Evolutionary conservation across 2,113 vertebrate genomes (phyloP).

Genomic region (Oncorhynchus gorbuscha): DNA sequence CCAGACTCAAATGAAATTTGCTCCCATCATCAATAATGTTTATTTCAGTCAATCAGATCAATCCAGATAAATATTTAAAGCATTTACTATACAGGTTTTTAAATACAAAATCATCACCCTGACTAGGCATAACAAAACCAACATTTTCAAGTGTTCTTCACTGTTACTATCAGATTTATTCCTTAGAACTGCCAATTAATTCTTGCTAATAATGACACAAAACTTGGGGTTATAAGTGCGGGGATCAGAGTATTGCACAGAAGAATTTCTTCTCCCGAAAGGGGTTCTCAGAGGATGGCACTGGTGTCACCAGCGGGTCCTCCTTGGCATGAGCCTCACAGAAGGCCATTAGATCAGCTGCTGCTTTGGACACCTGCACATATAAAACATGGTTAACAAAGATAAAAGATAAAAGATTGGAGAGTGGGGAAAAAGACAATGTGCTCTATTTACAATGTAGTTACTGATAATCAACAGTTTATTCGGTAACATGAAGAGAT

Average conservation of each 20-base stretch:
- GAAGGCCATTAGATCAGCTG: slow-evolving; percentile 83
- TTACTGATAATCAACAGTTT: too few species aligned
- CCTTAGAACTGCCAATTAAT: too few species aligned
- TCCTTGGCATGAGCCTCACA: slow-evolving; percentile 84
- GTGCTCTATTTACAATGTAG: too few species aligned
- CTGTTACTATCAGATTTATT: too few species aligned
- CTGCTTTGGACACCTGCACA: slow-evolving; percentile 85
- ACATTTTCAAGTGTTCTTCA: neutral
- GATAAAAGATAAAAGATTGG: neutral
- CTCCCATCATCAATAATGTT: slow-evolving; percentile 44
- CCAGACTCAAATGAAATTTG: slow-evolving; percentile 61
- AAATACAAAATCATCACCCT: neutral
- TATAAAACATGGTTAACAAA: neutral
- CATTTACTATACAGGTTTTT: neutral
- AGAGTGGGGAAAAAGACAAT: neutral
- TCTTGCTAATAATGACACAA: too few species aligned
- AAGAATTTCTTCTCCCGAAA: slow-evolving; percentile 85
- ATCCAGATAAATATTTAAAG: neutral
- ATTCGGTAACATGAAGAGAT: too few species aligned
- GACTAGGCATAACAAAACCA: neutral
- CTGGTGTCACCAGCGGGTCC: slow-evolving; percentile 80
- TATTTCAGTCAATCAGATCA: slow-evolving; percentile 46
- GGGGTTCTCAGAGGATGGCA: slow-evolving; percentile 84
- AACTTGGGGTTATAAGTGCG: too few species aligned
- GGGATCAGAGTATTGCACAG: slow-evolving; percentile 79